A percentile compares a stretch with the other conserved stretches of the same genome.
phyloP scores from a whole-genome alignment of 2,888 invertebrate species.

The Nycteola revayana region DNA sequence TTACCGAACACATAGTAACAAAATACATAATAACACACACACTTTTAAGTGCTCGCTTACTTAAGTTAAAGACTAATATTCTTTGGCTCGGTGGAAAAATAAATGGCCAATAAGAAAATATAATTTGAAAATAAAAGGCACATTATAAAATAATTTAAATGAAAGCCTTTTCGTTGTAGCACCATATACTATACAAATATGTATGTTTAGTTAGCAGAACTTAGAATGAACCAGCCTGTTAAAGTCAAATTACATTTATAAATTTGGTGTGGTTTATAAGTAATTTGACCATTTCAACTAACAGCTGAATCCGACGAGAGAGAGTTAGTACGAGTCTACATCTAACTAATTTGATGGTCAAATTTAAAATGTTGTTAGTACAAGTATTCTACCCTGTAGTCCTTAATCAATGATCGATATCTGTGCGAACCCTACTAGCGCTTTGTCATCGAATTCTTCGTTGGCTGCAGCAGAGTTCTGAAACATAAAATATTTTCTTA shows the following conservation, averaged over 20 bases:
- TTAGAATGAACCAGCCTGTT: slow-evolving; percentile 1
- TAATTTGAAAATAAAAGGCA: slow-evolving; percentile 14
- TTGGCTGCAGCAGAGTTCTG: slow-evolving; percentile 86
- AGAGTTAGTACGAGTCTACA: too few species aligned
- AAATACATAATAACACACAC: slow-evolving; percentile 3
- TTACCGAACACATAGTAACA: too few species aligned
- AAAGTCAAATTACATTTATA: background rate
- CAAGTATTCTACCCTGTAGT: slow-evolving; percentile 7
- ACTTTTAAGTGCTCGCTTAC: background rate
- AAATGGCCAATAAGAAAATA: slow-evolving; percentile 28
- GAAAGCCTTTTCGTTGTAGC: slow-evolving; percentile 38
- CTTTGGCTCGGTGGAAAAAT: slow-evolving; percentile 34
- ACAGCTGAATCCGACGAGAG: too few species aligned
- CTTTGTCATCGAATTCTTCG: slow-evolving; percentile 96
- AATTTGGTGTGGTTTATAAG: too few species aligned
- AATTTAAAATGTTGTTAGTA: too few species aligned
- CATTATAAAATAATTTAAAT: background rate
- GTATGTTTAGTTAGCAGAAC: slow-evolving; percentile 30
- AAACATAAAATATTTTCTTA: slow-evolving; percentile 55
- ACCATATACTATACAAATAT: slow-evolving; percentile 38
- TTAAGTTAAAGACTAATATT: slow-evolving; percentile 32
- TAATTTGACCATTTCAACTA: too few species aligned
- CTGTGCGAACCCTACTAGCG: slow-evolving; percentile 97
- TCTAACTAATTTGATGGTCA: too few species aligned
- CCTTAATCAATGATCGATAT: slow-evolving; percentile 92